These are phyloP conservation scores for Halcyon malimbica DNA, from an alignment of 2,113 vertebrate genomes.

Conservation along the genomic window DNA sequence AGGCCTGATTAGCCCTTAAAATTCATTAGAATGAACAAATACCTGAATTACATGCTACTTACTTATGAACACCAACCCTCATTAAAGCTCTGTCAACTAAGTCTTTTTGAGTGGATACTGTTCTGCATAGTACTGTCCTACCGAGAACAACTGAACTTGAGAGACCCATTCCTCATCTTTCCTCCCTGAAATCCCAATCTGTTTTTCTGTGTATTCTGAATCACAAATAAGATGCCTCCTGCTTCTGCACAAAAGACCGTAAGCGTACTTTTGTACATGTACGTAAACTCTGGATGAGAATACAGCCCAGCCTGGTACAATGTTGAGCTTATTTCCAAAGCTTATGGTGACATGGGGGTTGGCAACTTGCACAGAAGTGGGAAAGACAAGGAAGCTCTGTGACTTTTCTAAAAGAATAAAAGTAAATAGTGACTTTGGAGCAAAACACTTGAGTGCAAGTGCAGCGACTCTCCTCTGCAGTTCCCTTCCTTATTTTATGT, in stretches of 20 bases:
- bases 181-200: background rate
- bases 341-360: background rate
- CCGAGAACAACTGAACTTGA: background rate
- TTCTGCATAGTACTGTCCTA: background rate
- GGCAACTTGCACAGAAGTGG: background rate
- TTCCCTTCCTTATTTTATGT: background rate
- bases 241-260: background rate
- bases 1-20: background rate
- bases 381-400: background rate
- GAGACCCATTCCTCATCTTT: background rate
- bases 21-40: background rate
- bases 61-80: background rate
- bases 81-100: background rate
- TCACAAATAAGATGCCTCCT: background rate
- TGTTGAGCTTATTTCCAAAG: background rate
- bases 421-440: background rate
- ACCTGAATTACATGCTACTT: background rate
- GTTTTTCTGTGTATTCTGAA: background rate
- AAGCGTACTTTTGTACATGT: background rate
- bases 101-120: background rate
- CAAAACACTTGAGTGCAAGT: background rate
- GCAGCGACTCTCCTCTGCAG: background rate
- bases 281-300: background rate
- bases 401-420: background rate
- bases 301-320: background rate